Evolutionary conservation across 2,113 vertebrate genomes (phyloP), one percentile per base, ranked within the genome.

Genomic region (Boleophthalmus pectinirostris): DNA sequence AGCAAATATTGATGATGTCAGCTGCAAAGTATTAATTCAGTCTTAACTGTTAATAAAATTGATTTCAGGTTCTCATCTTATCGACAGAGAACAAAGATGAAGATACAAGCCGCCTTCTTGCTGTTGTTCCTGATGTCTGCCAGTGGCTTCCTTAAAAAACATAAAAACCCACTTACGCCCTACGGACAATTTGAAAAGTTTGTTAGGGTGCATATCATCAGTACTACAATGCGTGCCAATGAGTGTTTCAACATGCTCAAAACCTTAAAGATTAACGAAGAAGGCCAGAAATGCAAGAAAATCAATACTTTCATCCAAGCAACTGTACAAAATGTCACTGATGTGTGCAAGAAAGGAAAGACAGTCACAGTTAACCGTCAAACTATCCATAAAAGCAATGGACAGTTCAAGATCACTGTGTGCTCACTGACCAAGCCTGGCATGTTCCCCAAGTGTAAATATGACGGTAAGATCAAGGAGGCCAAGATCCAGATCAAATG

Each of bases 291-390:
- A 23, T 57, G 56, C 56, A 57, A 57, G 23, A 24, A 0, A 25
- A 57, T 21, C 56, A 57, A 57, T 21, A 57, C 56, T 3, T 57
- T 57, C 56, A 57, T 57, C 21, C 3, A 5, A 24, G 56, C 56
- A 14, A 12, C 2, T 3, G 13, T 57, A 57, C 23, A 57, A 15
- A 12, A 57, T 6, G 56, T 57, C 56, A 57, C 13, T 25, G 56
- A 57, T 24, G 56, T 57, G 14, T 57, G 56, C 23, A 57, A 57
- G 12, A 25, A 25, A 15, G 56, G 56, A 57, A 0, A 25, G 3
- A 3, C 0, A 13, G 5, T 24, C 11, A 4, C 0, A 24, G 23
- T 15, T 3, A 9, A 57, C 0, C 3, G 24, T 13, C 0, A 15
- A 15, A 3, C 0, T 12, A 57, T 57, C 23, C 8, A 24, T 1